These are phyloP conservation scores for Euclidia mi DNA, from an alignment of 2,888 invertebrate genomes.

Conservation along the genomic window DNA sequence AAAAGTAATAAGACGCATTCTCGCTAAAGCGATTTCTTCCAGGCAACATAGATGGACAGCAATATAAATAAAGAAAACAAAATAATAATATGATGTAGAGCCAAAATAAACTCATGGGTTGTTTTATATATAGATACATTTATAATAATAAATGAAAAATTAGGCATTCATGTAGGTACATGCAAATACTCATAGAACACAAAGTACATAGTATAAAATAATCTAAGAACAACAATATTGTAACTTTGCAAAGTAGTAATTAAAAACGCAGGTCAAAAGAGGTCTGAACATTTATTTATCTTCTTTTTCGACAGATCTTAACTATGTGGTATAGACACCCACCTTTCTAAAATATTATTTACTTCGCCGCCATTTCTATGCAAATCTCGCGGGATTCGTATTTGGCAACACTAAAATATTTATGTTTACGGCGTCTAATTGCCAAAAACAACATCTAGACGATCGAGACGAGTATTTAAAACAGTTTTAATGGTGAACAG, in stretches of 20 bases:
- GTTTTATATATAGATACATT: no score
- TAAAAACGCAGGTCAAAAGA: not conserved
- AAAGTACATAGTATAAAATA: no score
- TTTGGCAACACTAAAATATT: conserved; percentile 19
- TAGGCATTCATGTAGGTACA: no score
- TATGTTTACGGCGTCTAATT: conserved; percentile 22
- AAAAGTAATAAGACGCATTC: no score
- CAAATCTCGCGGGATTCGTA: conserved; percentile 27
- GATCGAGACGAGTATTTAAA: conserved; percentile 23
- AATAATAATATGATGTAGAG: no score
- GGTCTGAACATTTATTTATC: not conserved
- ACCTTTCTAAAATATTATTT: conserved; percentile 34
- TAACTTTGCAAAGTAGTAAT: not conserved
- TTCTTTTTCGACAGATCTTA: not conserved
- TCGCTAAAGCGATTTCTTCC: no score
- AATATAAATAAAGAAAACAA: no score
- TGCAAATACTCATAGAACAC: no score
- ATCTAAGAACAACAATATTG: no score
- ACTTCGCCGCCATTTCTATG: conserved; percentile 31
- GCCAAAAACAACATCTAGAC: conserved; percentile 25
- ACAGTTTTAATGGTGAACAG: conserved; percentile 10
- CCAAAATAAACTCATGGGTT: no score
- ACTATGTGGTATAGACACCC: conserved; percentile 28
- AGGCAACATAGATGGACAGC: no score
- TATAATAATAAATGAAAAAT: no score